Conservation (phyloP, 1,140 invertebrate genomes). For the Atta colombica region DNA sequence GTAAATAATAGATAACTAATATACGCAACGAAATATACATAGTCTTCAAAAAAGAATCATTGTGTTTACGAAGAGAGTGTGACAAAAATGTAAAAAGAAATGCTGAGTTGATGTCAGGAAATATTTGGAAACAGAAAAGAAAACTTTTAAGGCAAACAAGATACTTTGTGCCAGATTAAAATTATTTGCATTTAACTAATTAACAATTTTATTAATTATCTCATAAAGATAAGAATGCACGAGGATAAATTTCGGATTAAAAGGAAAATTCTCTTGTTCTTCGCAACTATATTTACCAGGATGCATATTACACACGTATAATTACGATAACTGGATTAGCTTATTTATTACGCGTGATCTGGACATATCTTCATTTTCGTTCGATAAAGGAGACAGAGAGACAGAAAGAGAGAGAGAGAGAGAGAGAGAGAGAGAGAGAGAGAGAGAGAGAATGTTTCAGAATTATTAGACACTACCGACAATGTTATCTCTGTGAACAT, state of each 20-base stretch:
- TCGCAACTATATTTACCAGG: not conserved
- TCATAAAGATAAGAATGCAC: not conserved
- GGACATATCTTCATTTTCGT: constrained; percentile 2
- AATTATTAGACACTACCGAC: constrained; percentile 41
- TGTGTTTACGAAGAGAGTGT: constrained; percentile 1
- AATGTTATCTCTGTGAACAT: constrained; percentile 20
- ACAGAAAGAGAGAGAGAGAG: too few relatives aligned
- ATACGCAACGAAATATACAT: too few relatives aligned
- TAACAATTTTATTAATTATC: not conserved
- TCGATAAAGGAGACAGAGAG: constrained; percentile 40
- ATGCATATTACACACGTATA: not conserved
- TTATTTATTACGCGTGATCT: constrained; percentile 11
- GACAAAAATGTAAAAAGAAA: not conserved
- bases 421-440: not conserved
- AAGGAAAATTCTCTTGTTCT: not conserved
- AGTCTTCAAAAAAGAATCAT: not conserved
- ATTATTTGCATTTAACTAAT: not conserved
- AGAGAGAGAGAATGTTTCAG: constrained; percentile 24
- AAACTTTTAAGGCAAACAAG: not conserved
- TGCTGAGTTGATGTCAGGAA: not conserved
- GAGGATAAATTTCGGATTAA: not conserved
- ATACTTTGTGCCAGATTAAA: not conserved
- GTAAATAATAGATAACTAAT: constrained; percentile 13
- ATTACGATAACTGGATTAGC: not conserved
- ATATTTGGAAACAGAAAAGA: not conserved